Evolutionary conservation across 2,113 vertebrate species (phyloP).

Genomic region (Chroicocephalus ridibundus): DNA sequence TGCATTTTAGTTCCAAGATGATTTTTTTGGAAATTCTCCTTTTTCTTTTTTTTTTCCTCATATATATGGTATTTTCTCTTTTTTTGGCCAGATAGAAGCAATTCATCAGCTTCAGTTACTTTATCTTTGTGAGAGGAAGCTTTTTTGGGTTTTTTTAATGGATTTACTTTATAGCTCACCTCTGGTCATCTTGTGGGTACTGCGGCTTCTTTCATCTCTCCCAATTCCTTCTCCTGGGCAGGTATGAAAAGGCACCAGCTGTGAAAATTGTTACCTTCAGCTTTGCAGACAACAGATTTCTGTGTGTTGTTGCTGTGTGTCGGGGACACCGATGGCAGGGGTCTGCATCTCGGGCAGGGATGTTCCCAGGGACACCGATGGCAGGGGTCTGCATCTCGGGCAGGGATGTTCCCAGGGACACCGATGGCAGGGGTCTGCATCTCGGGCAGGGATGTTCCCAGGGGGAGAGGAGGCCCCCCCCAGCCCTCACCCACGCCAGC

Average conservation of each 20-base stretch:
- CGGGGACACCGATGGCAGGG: neutral
- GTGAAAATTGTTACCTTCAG: neutral
- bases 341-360: neutral
- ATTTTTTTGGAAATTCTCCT: neutral
- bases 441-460: neutral
- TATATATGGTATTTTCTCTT: neutral
- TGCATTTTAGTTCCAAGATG: neutral
- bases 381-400: too few species aligned
- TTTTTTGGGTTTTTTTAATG: neutral
- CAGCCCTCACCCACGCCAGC: too few species aligned
- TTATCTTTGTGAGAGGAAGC: neutral
- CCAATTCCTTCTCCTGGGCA: neutral
- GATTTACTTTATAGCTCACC: slow-evolving; percentile 8
- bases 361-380: neutral
- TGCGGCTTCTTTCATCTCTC: neutral
- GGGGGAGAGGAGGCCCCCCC: too few species aligned
- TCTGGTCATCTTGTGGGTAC: neutral
- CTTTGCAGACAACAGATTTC: neutral
- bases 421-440: too few species aligned
- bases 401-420: neutral
- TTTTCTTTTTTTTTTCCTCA: neutral
- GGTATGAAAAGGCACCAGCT: neutral
- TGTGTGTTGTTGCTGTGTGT: neutral
- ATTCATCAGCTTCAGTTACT: neutral
- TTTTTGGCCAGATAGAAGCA: neutral